Evolutionary conservation across 2,797 vertebrate genomes (phyloP).

Genomic region (Pangasius larnaudii): DNA sequence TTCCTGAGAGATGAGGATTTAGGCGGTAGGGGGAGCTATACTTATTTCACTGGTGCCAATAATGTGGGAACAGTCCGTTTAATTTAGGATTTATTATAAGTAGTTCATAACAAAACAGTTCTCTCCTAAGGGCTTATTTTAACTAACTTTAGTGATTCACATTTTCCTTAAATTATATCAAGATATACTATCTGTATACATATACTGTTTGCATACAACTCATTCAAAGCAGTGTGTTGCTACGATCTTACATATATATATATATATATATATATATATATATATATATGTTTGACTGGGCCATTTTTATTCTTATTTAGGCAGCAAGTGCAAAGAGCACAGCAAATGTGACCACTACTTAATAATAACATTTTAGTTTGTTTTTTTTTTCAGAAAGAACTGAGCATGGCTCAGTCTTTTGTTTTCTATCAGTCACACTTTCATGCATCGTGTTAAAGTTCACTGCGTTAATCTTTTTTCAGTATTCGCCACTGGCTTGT

Average conservation of each 20-base stretch:
- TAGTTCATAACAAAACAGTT: background rate
- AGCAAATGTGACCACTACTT: background rate
- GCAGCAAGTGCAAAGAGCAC: background rate
- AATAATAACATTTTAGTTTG: background rate
- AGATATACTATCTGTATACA: too few species aligned
- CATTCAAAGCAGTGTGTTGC: background rate
- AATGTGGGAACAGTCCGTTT: background rate
- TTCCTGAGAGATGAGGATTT: background rate
- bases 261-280: background rate
- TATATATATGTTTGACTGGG: background rate
- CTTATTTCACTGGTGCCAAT: background rate
- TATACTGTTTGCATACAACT: too few species aligned
- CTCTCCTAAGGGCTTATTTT: background rate
- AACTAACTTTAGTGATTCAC: background rate
- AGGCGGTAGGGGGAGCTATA: background rate
- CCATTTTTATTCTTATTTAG: background rate
- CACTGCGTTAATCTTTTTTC: background rate
- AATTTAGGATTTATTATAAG: conserved; percentile 4
- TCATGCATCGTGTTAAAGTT: background rate
- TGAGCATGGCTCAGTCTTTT: background rate
- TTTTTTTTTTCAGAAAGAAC: background rate
- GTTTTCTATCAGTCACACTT: background rate
- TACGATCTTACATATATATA: background rate
- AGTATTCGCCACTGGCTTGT: background rate
- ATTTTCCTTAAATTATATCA: background rate